Conservation (phyloP, 2,888 invertebrate genomes). For the Eupeodes luniger region DNA sequence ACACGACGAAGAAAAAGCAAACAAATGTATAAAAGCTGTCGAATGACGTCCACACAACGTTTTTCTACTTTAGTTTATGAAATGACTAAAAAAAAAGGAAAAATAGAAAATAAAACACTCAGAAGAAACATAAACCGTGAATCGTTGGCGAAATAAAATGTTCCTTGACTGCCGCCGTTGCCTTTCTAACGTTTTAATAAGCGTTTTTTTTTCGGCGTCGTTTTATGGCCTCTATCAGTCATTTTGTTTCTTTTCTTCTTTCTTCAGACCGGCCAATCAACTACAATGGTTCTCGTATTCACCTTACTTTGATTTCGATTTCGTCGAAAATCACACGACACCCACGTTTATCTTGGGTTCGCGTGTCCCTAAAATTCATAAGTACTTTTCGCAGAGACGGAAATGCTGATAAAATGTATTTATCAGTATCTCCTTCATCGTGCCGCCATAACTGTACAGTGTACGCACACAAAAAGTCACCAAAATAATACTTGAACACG, state of each 20-base stretch:
- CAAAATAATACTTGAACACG: slow-evolving; percentile 25
- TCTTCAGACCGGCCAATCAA: slow-evolving; percentile 33
- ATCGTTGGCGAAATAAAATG: slow-evolving; percentile 64
- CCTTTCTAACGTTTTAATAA: slow-evolving; percentile 54
- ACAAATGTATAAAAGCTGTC: slow-evolving; percentile 54
- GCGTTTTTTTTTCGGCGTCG: slow-evolving; percentile 32
- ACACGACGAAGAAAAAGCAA: slow-evolving; percentile 49
- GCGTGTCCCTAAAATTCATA: slow-evolving; percentile 60
- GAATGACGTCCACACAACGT: slow-evolving; percentile 69
- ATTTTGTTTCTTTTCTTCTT: slow-evolving; percentile 42
- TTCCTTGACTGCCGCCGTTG: slow-evolving; percentile 32
- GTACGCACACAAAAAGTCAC: slow-evolving; percentile 51
- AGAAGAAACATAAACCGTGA: slow-evolving; percentile 32
- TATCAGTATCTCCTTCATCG: slow-evolving; percentile 60
- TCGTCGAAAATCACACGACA: slow-evolving; percentile 49
- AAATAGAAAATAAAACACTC: slow-evolving; percentile 6
- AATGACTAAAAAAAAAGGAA: slow-evolving; percentile 45
- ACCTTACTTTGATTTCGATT: slow-evolving; percentile 40
- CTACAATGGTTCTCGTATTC: slow-evolving; percentile 51
- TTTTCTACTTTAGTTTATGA: slow-evolving; percentile 50
- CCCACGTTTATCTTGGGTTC: slow-evolving; percentile 69
- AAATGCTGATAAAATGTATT: slow-evolving; percentile 52
- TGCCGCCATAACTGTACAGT: slow-evolving; percentile 42
- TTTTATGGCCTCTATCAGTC: slow-evolving; percentile 61
- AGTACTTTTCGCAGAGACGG: slow-evolving; percentile 36